Evolutionary conservation across 2,888 invertebrate genomes (phyloP).

Genomic region (Ypsolopha sequella): DNA sequence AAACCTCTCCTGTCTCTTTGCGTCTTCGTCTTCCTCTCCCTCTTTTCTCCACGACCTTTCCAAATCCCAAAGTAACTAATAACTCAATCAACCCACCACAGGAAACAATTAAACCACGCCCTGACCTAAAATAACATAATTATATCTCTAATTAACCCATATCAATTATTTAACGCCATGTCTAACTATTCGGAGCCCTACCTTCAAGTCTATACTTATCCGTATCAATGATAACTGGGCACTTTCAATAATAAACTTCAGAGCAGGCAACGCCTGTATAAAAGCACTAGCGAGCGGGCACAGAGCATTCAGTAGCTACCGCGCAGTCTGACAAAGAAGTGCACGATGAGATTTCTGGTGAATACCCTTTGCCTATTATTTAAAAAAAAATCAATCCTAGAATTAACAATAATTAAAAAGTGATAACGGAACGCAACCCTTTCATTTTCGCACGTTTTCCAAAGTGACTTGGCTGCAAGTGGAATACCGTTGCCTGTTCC

Average conservation of each 20-base stretch:
- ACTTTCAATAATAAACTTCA: conserved; percentile 37
- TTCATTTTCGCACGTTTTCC: background rate
- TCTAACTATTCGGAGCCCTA: background rate
- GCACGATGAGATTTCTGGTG: conserved; percentile 69
- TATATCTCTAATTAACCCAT: background rate
- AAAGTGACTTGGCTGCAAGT: too few relatives aligned
- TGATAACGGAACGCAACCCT: conserved; percentile 11
- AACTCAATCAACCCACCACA: too few relatives aligned
- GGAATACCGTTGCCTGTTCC: too few relatives aligned
- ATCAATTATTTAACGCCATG: background rate
- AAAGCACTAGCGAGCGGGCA: conserved; percentile 32
- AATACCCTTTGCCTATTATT: conserved; percentile 18
- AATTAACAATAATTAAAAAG: conserved; percentile 8
- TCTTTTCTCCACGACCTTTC: too few relatives aligned
- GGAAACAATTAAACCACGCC: too few relatives aligned
- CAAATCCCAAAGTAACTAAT: too few relatives aligned
- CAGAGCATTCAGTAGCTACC: conserved; percentile 63
- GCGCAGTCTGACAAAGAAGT: conserved; percentile 63
- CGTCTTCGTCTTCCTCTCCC: too few relatives aligned
- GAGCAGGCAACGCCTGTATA: conserved; percentile 37
- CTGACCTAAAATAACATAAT: too few relatives aligned
- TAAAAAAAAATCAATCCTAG: conserved; percentile 6
- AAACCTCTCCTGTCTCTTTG: too few relatives aligned
- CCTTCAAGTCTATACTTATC: background rate
- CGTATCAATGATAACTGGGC: conserved; percentile 24